Evolutionary conservation across 2,113 vertebrate genomes (phyloP), one percentile per base, ranked within the genome.

Genomic region (Nycticorax nycticorax): DNA sequence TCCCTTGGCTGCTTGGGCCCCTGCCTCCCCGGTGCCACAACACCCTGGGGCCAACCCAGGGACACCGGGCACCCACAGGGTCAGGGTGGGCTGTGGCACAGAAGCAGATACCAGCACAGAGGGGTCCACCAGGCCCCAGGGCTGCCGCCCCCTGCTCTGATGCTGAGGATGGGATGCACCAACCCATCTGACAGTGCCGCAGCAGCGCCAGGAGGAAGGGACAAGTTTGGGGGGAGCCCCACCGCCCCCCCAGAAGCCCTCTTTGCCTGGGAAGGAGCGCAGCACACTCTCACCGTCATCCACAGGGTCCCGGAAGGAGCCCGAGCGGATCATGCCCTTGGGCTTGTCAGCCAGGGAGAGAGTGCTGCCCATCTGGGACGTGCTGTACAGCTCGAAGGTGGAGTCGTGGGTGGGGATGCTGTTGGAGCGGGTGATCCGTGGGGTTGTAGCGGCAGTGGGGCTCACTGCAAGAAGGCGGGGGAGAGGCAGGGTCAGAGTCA

Each of bases 351-450:
- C 98, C 98, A 99, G 98, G 41, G 99, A 99, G 92, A 99, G 96
- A 30, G 99, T 99, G 98, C 99, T 99, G 96, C 99, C 99, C 97
- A 98, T 98, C 35, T 99, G 99, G 64, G 99, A 99, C 8, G 98
- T 98, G 96, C 98, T 98, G 88, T 99, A 99, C 91, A 99, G 98
- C 96, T 99, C 99, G 94, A 99, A 98, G 85, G 99, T 98, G 91
- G 99, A 98, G 67, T 99, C 99, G 16, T 99, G 99, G 73, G 99
- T 98, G 48, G 99, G 99, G 97, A 99, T 99, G 98, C 99, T 99
- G 98, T 99, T 99, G 97, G 99, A 99, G 77, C 99, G 99, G 93
- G 98, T 99, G 98, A 99, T 99, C 95, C 99, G 98, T 0, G 99
- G 99, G 92, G 99, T 93, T 90, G 98, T 66, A 68, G 97, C 98